Evolutionary conservation across 2,888 invertebrate genomes (phyloP), one percentile per base, ranked within the genome.

Genomic region (Alviniconcha strummeri): DNA sequence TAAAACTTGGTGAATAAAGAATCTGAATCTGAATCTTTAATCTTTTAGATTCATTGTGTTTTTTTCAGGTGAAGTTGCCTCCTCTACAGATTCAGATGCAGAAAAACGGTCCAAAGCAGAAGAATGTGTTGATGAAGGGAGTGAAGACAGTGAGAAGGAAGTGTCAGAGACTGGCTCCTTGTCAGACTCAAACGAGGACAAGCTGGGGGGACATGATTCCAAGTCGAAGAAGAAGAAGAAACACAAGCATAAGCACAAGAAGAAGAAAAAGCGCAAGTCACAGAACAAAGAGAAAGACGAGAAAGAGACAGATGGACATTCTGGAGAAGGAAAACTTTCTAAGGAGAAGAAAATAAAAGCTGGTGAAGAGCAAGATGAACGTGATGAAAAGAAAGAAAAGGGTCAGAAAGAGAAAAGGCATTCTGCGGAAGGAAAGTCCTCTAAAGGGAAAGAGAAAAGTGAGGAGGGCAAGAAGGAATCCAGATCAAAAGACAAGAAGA

Each of bases 91-190:
- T 78, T 81, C 83, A 6, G 83, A 81, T 6, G 80, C 79, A 17
- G 83, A 78, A 9, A 84, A 84, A 60, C 56, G 9, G 4, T 64
- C 60, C 19, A 67, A 55, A 13, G 69, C 11, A 4, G 57, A 75
- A 9, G 15, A 54, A n/a, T n/a, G 8, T 13, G 74, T 13, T 17
- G 76, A 78, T 4, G 81, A 79, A 19, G 76, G 85, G 52, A 86
- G 84, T 54, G 86, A 82, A 4, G 84, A 82, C n/a, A 86, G 85
- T 36, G 86, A 86, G 11, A 85, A 86, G 17, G 89, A 87, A 57
- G 86, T 85, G 9, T 89, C 90, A 2, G 90, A 85, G 56, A 90
- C 90, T 11, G 91, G 90, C 0, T 90, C 91, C 55, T 80, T 90
- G 67, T 81, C 86, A 1, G 81, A 72, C 64, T 69, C 77, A 15